Evolutionary conservation across 2,113 vertebrate species (phyloP).

Genomic region (Caranx ignobilis): DNA sequence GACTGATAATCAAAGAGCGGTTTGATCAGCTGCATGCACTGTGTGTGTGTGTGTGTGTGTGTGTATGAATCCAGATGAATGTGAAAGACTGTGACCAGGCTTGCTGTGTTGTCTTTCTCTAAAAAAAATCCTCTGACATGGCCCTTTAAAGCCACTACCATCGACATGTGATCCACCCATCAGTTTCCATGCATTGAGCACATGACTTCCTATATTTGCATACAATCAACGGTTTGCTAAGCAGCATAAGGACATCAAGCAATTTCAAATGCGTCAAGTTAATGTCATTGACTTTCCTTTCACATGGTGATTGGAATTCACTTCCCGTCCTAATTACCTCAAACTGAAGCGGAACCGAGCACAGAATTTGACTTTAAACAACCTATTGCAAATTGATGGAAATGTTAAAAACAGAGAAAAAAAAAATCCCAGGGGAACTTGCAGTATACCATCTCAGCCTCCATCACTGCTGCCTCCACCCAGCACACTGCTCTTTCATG

Average conservation of each 20-base stretch:
- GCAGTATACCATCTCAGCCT: constrained; percentile 52
- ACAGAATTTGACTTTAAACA: constrained; percentile 50
- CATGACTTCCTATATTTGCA: constrained; percentile 49
- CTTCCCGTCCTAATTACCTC: constrained; percentile 53
- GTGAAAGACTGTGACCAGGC: background rate
- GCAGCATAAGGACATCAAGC: constrained; percentile 8
- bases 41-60: background rate
- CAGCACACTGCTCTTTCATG: constrained; percentile 62
- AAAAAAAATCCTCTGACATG: constrained; percentile 20
- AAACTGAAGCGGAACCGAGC: constrained; percentile 53
- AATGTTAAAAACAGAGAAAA: constrained; percentile 21
- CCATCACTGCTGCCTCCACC: constrained; percentile 35
- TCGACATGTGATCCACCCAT: constrained; percentile 34
- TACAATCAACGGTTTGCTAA: constrained; percentile 60
- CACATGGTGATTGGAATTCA: constrained; percentile 54
- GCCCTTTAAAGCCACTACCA: constrained; percentile 11
- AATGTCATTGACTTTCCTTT: constrained; percentile 60
- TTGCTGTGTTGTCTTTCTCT: constrained; percentile 2
- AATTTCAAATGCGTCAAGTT: constrained; percentile 39
- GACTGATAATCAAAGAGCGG: constrained; percentile 72
- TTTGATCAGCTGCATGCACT: constrained; percentile 73
- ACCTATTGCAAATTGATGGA: constrained; percentile 58
- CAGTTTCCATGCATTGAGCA: constrained; percentile 36
- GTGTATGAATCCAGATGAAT: constrained; percentile 10
- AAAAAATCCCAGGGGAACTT: constrained; percentile 41